These are phyloP conservation scores for Oscheius sp. DNA, from an alignment of 2,888 invertebrate species.

Conservation along the genomic window DNA sequence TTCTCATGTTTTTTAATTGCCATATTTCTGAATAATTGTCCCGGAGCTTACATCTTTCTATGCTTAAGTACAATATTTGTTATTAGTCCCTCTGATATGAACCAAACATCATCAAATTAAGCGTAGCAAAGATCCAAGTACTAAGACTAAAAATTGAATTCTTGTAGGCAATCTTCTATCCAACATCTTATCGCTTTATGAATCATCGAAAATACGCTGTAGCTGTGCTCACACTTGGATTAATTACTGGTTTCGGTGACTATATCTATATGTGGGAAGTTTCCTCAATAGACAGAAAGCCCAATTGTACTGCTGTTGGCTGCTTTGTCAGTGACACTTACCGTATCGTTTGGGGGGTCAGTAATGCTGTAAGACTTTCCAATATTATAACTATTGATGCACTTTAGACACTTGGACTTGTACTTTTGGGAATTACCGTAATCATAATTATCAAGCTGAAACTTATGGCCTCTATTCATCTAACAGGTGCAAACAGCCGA, in stretches of 20 bases:
- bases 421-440: background rate
- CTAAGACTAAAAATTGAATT: too few species aligned
- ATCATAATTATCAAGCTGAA: background rate
- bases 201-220: background rate
- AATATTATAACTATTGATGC: background rate
- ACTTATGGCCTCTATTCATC: background rate
- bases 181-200: background rate
- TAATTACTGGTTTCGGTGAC: background rate
- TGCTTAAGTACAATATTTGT: too few species aligned
- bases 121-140: too few species aligned
- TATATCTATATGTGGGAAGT: background rate
- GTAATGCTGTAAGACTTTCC: background rate
- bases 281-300: background rate
- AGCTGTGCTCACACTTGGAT: background rate
- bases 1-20: too few species aligned
- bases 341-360: background rate
- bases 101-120: too few species aligned
- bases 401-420: background rate
- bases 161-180: background rate
- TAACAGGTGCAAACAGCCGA: background rate
- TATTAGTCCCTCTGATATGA: too few species aligned
- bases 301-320: background rate
- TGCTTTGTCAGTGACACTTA: background rate
- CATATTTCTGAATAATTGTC: background rate
- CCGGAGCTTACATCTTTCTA: too few species aligned